These are phyloP conservation scores for Leptopilina clavipes DNA, from an alignment of 1,140 invertebrate genomes.

Conservation along the genomic window DNA sequence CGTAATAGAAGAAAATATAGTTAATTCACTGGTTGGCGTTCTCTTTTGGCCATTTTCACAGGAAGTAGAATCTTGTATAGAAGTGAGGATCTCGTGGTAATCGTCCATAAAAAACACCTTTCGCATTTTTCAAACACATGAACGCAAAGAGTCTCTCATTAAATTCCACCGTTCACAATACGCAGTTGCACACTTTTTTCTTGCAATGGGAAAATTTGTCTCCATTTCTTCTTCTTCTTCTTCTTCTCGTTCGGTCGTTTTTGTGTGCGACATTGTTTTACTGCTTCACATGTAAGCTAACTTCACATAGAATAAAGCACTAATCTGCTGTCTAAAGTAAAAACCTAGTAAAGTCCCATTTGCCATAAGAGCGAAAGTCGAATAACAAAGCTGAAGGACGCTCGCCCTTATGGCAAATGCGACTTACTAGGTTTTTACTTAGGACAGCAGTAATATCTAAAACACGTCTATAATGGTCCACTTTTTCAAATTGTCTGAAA, in stretches of 20 bases:
- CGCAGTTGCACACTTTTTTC: not conserved
- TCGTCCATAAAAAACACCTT: constrained; percentile 12
- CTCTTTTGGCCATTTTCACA: constrained; percentile 3
- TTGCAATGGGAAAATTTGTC: not conserved
- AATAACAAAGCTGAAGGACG: too few relatives aligned
- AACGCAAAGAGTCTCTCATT: constrained; percentile 4
- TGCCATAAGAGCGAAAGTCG: too few relatives aligned
- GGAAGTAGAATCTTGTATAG: constrained; percentile 7
- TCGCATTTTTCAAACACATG: constrained; percentile 26
- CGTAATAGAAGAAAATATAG: not conserved
- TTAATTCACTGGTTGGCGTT: not conserved
- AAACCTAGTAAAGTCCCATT: too few relatives aligned
- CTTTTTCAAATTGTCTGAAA: not conserved
- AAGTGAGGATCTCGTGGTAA: constrained; percentile 3
- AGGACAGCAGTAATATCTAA: too few relatives aligned
- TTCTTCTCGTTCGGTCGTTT: not conserved
- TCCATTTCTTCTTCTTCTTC: not conserved
- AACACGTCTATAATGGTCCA: not conserved
- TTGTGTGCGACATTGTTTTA: not conserved
- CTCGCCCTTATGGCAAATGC: too few relatives aligned
- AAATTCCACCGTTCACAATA: not conserved
- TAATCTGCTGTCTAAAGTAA: too few relatives aligned
- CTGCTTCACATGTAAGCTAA: not conserved
- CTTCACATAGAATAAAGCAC: too few relatives aligned
- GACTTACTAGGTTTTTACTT: too few relatives aligned